Evolutionary conservation across 2,797 vertebrate genomes (phyloP).

Genomic region (Ficedula albicollis): DNA sequence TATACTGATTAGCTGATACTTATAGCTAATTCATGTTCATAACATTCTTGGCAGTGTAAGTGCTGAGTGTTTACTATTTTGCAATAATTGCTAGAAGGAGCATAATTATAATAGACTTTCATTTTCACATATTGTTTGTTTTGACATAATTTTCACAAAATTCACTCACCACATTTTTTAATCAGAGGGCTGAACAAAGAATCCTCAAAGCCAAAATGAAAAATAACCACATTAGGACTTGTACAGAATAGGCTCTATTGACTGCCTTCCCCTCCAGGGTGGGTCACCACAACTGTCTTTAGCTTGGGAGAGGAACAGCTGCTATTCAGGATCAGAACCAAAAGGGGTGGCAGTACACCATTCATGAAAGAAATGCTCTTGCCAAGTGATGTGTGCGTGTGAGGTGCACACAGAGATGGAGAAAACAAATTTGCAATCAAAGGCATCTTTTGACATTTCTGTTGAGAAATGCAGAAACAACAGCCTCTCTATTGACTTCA

Average conservation of each 20-base stretch:
- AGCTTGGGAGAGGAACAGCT: background rate
- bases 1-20: background rate
- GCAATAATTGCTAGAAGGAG: background rate
- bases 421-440: background rate
- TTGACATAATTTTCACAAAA: conserved; percentile 3
- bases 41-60: background rate
- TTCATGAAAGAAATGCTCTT: background rate
- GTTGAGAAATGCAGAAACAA: conserved; percentile 6
- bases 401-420: background rate
- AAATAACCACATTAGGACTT: background rate
- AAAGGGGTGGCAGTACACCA: background rate
- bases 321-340: background rate
- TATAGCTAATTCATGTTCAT: background rate
- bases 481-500: background rate
- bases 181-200: background rate
- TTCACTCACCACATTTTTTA: background rate
- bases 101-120: background rate
- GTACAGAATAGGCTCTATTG: background rate
- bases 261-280: background rate
- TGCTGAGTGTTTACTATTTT: background rate
- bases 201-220: background rate
- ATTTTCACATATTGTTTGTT: conserved; percentile 13
- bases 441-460: background rate
- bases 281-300: background rate
- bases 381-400: background rate